Conservation (phyloP, 2,888 invertebrate species). For the Sarcophaga subvicina region DNA sequence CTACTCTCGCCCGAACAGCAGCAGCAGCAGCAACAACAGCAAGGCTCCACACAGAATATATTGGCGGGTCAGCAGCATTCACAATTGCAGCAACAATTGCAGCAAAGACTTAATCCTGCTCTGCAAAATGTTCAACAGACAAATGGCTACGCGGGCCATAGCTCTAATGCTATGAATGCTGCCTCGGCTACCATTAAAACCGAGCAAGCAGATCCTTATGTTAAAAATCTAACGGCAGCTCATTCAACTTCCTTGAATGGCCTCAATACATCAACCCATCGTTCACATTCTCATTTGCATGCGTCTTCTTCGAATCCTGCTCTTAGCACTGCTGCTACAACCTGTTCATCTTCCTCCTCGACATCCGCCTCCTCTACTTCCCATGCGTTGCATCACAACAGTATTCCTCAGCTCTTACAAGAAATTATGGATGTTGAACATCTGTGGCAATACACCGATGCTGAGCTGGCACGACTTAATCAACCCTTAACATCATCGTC, state of each 20-base stretch:
- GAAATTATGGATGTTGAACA: slow-evolving; percentile 98
- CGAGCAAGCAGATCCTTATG: slow-evolving; percentile 79
- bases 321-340: slow-evolving; percentile 36
- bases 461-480: slow-evolving; percentile 87
- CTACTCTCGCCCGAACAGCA: slow-evolving; percentile 81
- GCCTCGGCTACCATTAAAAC: slow-evolving; percentile 81
- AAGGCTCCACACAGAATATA: slow-evolving; percentile 69
- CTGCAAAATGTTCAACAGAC: slow-evolving; percentile 59
- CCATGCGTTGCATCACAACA: slow-evolving; percentile 53
- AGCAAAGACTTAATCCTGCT: slow-evolving; percentile 75
- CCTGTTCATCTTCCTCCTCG: slow-evolving; percentile 59
- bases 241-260: slow-evolving; percentile 67
- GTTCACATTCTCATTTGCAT: slow-evolving; percentile 62
- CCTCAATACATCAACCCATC: slow-evolving; percentile 60
- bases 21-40: slow-evolving; percentile 41
- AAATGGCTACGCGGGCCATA: slow-evolving; percentile 46
- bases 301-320: slow-evolving; percentile 65
- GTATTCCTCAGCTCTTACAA: slow-evolving; percentile 81
- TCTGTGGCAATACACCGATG: slow-evolving; percentile 96
- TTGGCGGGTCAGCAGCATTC: slow-evolving; percentile 70
- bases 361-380: slow-evolving; percentile 45
- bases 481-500: slow-evolving; percentile 79
- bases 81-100: slow-evolving; percentile 59
- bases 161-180: slow-evolving; percentile 10
- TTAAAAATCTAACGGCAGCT: slow-evolving; percentile 56